Evolutionary conservation across 2,888 invertebrate genomes (phyloP), one percentile per base, ranked within the genome.

Genomic region (Cremastobaeus sp.): DNA sequence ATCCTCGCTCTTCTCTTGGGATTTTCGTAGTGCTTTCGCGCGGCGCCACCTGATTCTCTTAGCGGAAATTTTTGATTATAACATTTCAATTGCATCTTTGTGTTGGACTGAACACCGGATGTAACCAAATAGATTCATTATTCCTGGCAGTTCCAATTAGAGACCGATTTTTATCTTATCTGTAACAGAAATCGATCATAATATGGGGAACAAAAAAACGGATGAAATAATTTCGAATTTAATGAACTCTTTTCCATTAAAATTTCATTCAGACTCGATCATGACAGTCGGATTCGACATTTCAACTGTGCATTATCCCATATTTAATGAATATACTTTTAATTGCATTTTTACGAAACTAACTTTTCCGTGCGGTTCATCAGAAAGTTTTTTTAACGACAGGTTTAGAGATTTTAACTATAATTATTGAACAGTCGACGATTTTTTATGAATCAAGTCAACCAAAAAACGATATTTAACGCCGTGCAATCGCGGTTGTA

Each of bases 1-100:
- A 79, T 77, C 79, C 76, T 79, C 68, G 77, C 76, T 75, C 83
- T 70, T 83, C 84, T 85, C 85, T 85, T 77, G 81, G 84, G 77
- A 77, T 81, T 79, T 79, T 81, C 81, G 77, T 80, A 78, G 79
- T 83, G 76, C 77, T 52, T 70, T 77, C 68, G 57, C 70, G 59
- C 76, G 74, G 72, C 74, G 74, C 76, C 76, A 74, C 66, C 60
- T 59, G 66, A 70, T 73, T 52, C 74, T 43, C 52, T 57, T 41
- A 11, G 60, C 62, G 54, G 32, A 65, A 70, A 60, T 66, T 60
- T 66, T 75, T 50, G 70, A 72, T 71, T 54, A 11, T 64, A 48
- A 60, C 47, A 55, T 35, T 35, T 62, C 55, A 55, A 68, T 62
- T 45, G 60, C 45, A 66, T 52, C 72, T 43, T 66, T 66, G 48